Percentiles rank a stretch among this genome's conserved stretches.
phyloP scores from a whole-genome alignment of 1,140 invertebrate genomes.

The Scaptomyza graminum region DNA sequence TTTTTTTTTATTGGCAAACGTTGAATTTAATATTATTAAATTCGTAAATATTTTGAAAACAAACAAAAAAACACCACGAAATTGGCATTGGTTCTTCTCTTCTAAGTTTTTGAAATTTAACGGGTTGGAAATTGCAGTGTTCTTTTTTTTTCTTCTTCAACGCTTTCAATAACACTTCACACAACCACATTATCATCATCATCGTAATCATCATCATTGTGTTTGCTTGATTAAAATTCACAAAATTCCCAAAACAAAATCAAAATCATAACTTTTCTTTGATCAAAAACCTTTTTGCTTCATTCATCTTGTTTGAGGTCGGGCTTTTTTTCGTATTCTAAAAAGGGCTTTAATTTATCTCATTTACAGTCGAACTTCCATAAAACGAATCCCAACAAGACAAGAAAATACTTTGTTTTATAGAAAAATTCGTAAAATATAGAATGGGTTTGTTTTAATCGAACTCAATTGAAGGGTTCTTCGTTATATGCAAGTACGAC shows the following conservation, averaged over 20 bases:
- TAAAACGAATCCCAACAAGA: too few relatives aligned
- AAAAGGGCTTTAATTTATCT: too few relatives aligned
- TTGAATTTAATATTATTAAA: slow-evolving; percentile 39
- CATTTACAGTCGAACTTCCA: too few relatives aligned
- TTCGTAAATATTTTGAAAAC: slow-evolving; percentile 28
- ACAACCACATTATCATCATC: slow-evolving; percentile 1
- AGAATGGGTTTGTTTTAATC: too few relatives aligned
- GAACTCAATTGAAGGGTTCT: too few relatives aligned
- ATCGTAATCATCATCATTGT: not conserved
- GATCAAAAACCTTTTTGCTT: slow-evolving; percentile 4
- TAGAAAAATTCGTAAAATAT: too few relatives aligned
- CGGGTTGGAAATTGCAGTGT: slow-evolving; percentile 31
- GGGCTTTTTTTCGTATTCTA: too few relatives aligned
- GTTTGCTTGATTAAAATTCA: not conserved
- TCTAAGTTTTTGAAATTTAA: slow-evolving; percentile 26
- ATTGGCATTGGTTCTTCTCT: slow-evolving; percentile 66
- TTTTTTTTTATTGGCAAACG: slow-evolving; percentile 16
- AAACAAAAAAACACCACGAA: slow-evolving; percentile 69
- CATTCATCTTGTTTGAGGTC: slow-evolving; percentile 13
- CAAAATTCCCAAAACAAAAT: too few relatives aligned
- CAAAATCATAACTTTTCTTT: slow-evolving; percentile 4
- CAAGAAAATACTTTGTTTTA: too few relatives aligned
- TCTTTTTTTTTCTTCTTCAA: slow-evolving; percentile 25
- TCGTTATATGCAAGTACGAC: too few relatives aligned
- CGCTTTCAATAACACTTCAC: not conserved